Evolutionary conservation across 2,888 invertebrate genomes (phyloP).

Genomic region (Tanytarsus gracilentus): DNA sequence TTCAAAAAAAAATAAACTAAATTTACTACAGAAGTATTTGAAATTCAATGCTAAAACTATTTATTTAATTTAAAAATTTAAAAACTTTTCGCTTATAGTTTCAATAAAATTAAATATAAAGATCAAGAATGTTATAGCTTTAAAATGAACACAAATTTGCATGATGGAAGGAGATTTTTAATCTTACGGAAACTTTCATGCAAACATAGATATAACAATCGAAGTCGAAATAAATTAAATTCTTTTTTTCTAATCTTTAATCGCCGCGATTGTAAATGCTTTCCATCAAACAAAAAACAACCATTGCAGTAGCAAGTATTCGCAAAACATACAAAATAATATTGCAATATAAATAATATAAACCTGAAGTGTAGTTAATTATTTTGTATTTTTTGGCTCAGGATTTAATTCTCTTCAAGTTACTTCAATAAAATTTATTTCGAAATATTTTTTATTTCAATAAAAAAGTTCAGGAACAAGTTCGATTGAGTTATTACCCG

Average conservation of each 20-base stretch:
- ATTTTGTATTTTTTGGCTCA: slow-evolving; percentile 5
- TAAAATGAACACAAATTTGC: slow-evolving; percentile 5
- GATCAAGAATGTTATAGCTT: slow-evolving; percentile 21
- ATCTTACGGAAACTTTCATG: too few relatives aligned
- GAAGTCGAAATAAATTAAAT: too few relatives aligned
- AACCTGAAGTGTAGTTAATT: slow-evolving; percentile 20
- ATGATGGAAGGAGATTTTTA: neutral
- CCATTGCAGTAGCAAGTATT: neutral
- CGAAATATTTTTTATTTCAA: too few relatives aligned
- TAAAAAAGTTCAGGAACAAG: too few relatives aligned
- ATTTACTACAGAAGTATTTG: too few relatives aligned
- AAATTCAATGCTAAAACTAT: slow-evolving; percentile 35
- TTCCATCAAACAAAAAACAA: slow-evolving; percentile 1
- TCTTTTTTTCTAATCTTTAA: too few relatives aligned
- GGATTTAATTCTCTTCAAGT: slow-evolving; percentile 9
- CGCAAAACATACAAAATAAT: neutral
- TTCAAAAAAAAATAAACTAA: too few relatives aligned
- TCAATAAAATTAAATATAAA: slow-evolving; percentile 1
- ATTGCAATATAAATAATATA: slow-evolving; percentile 10
- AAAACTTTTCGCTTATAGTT: too few relatives aligned
- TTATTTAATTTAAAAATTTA: slow-evolving; percentile 4
- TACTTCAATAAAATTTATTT: too few relatives aligned
- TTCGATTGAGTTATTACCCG: too few relatives aligned
- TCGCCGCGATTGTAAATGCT: slow-evolving; percentile 7
- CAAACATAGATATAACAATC: too few relatives aligned